Conservation (phyloP, 2,797 vertebrate species). For the Aythya fuligula region DNA sequence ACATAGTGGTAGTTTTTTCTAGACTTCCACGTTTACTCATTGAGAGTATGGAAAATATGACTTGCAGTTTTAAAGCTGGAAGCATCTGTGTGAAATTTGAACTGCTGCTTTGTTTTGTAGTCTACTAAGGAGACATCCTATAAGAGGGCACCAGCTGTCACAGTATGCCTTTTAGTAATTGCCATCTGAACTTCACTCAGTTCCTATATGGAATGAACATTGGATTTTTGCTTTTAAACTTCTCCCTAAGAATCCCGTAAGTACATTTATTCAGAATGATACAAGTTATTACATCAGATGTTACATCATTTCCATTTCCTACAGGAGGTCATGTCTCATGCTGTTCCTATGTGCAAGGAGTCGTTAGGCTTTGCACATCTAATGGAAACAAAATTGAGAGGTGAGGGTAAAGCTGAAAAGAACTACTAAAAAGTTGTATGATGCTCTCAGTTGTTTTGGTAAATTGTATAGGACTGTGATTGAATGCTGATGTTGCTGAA, state of each 20-base stretch:
- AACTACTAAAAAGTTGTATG: background rate
- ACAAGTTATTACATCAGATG: background rate
- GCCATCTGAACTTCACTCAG: background rate
- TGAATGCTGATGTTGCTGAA: background rate
- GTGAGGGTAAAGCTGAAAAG: background rate
- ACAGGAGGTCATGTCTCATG: background rate
- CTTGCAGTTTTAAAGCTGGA: background rate
- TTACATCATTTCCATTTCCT: background rate
- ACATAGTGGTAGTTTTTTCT: background rate
- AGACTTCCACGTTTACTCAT: background rate
- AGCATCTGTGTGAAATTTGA: background rate
- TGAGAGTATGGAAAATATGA: background rate
- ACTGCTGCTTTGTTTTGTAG: background rate
- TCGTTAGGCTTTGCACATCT: background rate
- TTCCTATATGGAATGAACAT: rapidly evolving
- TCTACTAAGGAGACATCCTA: background rate
- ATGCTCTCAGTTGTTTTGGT: background rate
- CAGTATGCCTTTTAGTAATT: background rate
- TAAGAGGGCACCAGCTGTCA: background rate
- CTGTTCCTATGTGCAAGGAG: background rate
- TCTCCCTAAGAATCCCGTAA: background rate
- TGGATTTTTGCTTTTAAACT: background rate
- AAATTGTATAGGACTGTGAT: rapidly evolving
- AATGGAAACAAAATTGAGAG: background rate
- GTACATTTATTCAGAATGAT: background rate